Conservation (phyloP, 2,888 invertebrate species). For the Acronicta aceris region DNA sequence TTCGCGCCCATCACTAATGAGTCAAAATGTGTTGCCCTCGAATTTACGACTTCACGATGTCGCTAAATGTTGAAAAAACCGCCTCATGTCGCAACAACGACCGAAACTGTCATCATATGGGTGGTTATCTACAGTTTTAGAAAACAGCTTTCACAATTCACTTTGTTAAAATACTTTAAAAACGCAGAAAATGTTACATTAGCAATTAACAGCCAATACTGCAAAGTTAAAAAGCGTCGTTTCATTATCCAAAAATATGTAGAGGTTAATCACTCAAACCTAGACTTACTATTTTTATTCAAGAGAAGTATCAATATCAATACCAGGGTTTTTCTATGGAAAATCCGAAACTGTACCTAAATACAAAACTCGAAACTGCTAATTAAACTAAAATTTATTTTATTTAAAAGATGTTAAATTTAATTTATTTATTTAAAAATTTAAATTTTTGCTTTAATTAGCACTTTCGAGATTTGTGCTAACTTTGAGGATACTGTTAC, state of each 20-base stretch:
- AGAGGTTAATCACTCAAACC: not conserved
- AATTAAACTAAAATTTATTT: no score
- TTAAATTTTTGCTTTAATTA: no score
- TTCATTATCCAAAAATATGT: slow-evolving; percentile 14
- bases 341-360: no score
- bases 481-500: no score
- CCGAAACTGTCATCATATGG: slow-evolving; percentile 69
- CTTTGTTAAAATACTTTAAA: slow-evolving; percentile 53
- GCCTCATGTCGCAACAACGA: slow-evolving; percentile 73
- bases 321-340: no score
- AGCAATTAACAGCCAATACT: slow-evolving; percentile 27
- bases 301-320: no score
- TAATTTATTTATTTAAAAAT: no score
- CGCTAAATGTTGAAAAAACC: slow-evolving; percentile 79
- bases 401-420: no score
- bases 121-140: slow-evolving; percentile 61
- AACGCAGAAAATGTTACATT: slow-evolving; percentile 45
- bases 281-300: no score
- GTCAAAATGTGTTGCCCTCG: slow-evolving; percentile 72
- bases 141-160: slow-evolving; percentile 69
- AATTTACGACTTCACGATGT: slow-evolving; percentile 78
- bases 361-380: no score
- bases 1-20: slow-evolving; percentile 78
- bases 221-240: slow-evolving; percentile 12
- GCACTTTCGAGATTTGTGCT: no score